Conservation (phyloP, 2,888 invertebrate species). For the Adelognathus sp. region DNA sequence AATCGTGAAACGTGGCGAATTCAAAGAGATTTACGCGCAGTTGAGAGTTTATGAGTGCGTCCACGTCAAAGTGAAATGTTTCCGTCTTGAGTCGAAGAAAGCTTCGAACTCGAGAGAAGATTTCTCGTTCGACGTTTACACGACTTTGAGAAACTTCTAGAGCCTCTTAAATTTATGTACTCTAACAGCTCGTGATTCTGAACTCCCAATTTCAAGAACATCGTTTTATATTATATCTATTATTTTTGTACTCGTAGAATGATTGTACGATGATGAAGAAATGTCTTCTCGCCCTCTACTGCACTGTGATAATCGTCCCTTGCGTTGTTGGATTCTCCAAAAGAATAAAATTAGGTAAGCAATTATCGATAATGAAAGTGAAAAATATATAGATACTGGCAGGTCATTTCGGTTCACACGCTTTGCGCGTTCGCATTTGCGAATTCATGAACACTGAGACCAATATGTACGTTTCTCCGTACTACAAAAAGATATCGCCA, state of each 20-base stretch:
- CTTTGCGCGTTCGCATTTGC: too few relatives aligned
- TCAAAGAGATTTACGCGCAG: conserved; percentile 13
- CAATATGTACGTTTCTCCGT: too few relatives aligned
- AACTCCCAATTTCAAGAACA: neutral
- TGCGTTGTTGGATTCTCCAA: conserved; percentile 62
- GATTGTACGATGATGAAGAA: conserved; percentile 66
- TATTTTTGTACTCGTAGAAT: conserved; percentile 61
- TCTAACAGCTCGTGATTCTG: neutral
- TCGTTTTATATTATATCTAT: neutral
- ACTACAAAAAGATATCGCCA: too few relatives aligned
- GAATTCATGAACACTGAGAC: too few relatives aligned
- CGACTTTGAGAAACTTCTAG: conserved; percentile 22
- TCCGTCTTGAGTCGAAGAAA: conserved; percentile 26
- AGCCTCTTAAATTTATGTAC: neutral
- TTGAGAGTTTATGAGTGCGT: neutral
- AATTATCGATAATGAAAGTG: neutral
- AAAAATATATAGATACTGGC: too few relatives aligned
- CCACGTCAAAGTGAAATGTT: conserved; percentile 19
- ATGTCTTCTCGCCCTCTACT: conserved; percentile 47
- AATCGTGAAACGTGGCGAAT: neutral
- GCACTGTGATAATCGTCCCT: conserved; percentile 60
- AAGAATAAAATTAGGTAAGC: conserved; percentile 55
- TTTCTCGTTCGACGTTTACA: conserved; percentile 12
- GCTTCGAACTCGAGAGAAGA: conserved; percentile 5
- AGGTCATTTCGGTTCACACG: too few relatives aligned